phyloP scores from a whole-genome alignment of 2,888 invertebrate species.

The Hypena proboscidalis region DNA sequence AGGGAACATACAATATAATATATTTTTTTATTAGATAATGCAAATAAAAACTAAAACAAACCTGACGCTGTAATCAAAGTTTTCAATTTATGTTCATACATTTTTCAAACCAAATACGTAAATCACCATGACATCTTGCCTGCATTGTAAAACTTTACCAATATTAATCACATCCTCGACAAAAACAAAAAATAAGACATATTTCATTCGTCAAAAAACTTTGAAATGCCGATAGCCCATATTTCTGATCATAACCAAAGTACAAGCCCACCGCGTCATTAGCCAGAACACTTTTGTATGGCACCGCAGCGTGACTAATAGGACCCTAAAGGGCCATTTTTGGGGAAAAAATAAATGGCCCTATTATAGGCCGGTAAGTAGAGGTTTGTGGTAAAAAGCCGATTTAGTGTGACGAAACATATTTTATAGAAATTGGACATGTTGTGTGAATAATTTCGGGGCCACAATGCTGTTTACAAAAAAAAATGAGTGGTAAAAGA shows the following conservation, averaged over 20 bases:
- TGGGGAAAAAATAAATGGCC: constrained; percentile 68
- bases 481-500: constrained; percentile 26
- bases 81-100: too few species aligned
- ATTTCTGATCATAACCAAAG: constrained; percentile 42
- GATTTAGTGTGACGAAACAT: constrained; percentile 52
- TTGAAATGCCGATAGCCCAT: constrained; percentile 35
- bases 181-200: constrained; percentile 29
- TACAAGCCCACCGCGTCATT: constrained; percentile 51
- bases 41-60: too few species aligned
- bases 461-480: constrained; percentile 22
- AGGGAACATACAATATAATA: too few species aligned
- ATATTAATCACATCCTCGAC: constrained; percentile 25
- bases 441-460: constrained; percentile 47
- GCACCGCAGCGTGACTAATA: constrained; percentile 76
- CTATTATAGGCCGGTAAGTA: constrained; percentile 51
- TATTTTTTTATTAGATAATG: too few species aligned
- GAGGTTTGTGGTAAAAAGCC: constrained; percentile 59
- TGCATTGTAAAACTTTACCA: constrained; percentile 18
- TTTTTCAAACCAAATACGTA: neutral
- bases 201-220: constrained; percentile 30
- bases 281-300: constrained; percentile 56
- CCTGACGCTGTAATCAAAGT: too few species aligned
- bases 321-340: constrained; percentile 69
- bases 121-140: neutral
- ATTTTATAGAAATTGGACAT: constrained; percentile 57